Evolutionary conservation across 2,113 vertebrate genomes (phyloP).

Genomic region (Solea senegalensis): DNA sequence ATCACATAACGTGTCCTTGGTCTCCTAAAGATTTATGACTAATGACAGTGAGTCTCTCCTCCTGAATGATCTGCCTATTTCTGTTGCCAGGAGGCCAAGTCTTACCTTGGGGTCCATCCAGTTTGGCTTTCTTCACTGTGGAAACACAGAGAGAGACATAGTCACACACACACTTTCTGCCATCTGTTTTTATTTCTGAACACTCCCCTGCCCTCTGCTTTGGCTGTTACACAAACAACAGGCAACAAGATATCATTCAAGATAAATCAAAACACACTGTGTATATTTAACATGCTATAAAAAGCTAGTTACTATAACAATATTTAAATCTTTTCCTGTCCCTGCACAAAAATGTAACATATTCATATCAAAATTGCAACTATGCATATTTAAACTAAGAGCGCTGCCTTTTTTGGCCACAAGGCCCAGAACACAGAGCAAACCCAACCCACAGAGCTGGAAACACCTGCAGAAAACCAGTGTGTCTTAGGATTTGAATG

Average conservation of each 20-base stretch:
- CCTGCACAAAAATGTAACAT: not conserved
- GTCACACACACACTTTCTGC: constrained; percentile 67
- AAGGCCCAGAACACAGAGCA: constrained; percentile 15
- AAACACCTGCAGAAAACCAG: not conserved
- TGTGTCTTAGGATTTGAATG: not conserved
- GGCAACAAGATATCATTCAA: not conserved
- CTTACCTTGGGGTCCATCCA: constrained; percentile 96
- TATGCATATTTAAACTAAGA: constrained; percentile 9
- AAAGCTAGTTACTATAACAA: not conserved
- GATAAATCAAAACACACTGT: constrained; percentile 9
- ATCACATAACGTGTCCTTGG: constrained; percentile 21
- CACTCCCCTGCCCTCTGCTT: constrained; percentile 19
- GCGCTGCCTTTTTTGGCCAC: not conserved
- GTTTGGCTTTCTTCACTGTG: constrained; percentile 98
- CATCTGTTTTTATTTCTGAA: constrained; percentile 63
- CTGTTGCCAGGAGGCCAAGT: constrained; percentile 45
- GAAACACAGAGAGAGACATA: constrained; percentile 75
- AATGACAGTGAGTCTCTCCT: constrained; percentile 12
- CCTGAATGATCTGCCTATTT: constrained; percentile 20
- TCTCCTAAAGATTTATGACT: constrained; percentile 36
- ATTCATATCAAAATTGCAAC: constrained; percentile 5
- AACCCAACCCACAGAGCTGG: not conserved
- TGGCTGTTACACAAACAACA: constrained; percentile 24
- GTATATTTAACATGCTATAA: not conserved
- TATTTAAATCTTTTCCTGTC: not conserved